Percentiles rank a stretch among this genome's conserved stretches.
Conservation (phyloP, 2,888 invertebrate genomes). For the Harmothoe impar region DNA sequence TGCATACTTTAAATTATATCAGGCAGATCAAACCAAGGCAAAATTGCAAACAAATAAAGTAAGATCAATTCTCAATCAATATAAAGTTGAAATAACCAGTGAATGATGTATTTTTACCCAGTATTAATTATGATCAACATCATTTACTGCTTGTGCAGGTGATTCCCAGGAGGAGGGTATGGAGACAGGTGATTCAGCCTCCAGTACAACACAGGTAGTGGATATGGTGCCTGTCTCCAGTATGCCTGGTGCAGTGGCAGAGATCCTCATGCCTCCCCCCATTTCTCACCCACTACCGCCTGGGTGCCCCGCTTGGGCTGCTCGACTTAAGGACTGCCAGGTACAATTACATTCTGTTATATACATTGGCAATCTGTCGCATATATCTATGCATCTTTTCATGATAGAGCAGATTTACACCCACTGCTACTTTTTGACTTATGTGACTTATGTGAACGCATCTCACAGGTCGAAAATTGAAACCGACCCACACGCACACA, state of each 20-base stretch:
- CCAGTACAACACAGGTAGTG: constrained; percentile 56
- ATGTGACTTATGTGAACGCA: too few relatives aligned
- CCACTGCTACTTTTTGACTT: too few relatives aligned
- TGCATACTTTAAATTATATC: too few relatives aligned
- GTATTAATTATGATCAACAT: too few relatives aligned
- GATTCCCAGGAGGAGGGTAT: constrained; percentile 1
- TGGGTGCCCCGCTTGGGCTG: constrained; percentile 80
- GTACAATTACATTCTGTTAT: constrained; percentile 69
- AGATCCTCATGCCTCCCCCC: constrained; percentile 61
- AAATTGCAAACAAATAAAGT: too few relatives aligned
- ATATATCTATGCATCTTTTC: neutral
- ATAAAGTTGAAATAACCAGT: too few relatives aligned
- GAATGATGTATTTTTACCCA: too few relatives aligned
- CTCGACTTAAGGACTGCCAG: constrained; percentile 80
- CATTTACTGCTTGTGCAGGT: neutral
- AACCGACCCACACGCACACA: too few relatives aligned
- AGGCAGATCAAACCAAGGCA: too few relatives aligned
- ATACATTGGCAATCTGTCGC: neutral
- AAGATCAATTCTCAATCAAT: too few relatives aligned
- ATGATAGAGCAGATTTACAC: too few relatives aligned
- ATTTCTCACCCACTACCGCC: constrained; percentile 72
- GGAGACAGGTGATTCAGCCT: constrained; percentile 32
- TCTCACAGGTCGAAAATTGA: too few relatives aligned
- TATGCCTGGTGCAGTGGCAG: constrained; percentile 40
- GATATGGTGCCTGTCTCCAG: constrained; percentile 63